Evolutionary conservation across 2,113 vertebrate genomes (phyloP).

Genomic region (Rousettus leschenaultii): DNA sequence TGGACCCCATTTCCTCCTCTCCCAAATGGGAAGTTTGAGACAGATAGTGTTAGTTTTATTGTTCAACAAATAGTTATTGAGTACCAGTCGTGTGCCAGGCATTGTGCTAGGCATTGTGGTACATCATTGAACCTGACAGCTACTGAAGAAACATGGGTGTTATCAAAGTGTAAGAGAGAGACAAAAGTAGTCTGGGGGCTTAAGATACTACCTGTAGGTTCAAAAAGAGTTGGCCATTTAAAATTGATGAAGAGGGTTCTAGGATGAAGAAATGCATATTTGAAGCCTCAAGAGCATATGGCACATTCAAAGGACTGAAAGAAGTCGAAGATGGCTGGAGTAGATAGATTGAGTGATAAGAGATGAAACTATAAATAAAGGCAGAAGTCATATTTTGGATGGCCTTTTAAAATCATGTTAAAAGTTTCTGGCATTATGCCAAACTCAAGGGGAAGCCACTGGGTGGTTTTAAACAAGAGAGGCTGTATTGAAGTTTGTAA

Average conservation of each 20-base stretch:
- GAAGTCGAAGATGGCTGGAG: neutral
- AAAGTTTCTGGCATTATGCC: neutral
- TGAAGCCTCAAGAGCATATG: neutral
- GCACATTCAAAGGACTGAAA: neutral
- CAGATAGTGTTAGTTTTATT: neutral
- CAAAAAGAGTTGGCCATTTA: neutral
- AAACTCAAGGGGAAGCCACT: neutral
- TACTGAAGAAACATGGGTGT: neutral
- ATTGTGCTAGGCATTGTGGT: neutral
- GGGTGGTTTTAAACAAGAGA: neutral
- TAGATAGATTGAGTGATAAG: neutral
- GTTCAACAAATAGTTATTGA: neutral
- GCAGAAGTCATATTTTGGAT: neutral
- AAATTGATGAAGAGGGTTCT: neutral
- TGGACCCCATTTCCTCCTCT: constrained; percentile 5
- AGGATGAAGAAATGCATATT: neutral
- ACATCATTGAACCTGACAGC: neutral
- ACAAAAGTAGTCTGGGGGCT: neutral
- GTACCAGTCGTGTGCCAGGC: neutral
- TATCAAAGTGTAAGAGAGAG: neutral
- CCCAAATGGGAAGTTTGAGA: neutral
- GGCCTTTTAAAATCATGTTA: neutral
- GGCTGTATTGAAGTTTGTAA: neutral
- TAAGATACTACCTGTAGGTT: neutral
- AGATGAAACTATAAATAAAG: neutral